These are phyloP conservation scores for Nautilus pompilius DNA, from an alignment of 1,140 invertebrate genomes.

Conservation along the genomic window DNA sequence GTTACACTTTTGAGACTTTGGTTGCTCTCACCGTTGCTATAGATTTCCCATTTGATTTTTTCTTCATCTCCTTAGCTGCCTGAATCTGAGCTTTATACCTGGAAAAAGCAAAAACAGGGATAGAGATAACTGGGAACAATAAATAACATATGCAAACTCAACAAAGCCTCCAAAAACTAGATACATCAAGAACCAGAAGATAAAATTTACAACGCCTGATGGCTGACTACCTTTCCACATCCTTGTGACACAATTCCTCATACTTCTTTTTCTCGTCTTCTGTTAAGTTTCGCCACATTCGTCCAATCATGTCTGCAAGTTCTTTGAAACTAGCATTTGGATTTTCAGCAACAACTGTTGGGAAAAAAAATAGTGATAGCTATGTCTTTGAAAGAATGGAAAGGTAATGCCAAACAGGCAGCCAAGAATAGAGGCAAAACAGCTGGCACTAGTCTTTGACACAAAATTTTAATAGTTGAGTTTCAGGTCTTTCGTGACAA, in stretches of 20 bases:
- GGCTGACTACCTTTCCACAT: slow-evolving; percentile 1
- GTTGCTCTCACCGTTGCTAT: too few species aligned
- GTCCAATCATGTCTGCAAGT: slow-evolving; percentile 13
- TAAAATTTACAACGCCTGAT: neutral
- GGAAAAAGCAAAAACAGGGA: neutral
- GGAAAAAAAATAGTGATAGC: too few species aligned
- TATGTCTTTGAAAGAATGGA: too few species aligned
- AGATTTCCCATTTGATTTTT: too few species aligned
- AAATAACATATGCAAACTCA: neutral
- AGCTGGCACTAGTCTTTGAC: too few species aligned
- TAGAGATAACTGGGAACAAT: neutral
- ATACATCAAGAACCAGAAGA: neutral
- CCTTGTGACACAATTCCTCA: neutral
- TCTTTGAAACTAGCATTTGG: slow-evolving; percentile 19
- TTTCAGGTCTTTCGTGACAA: too few species aligned
- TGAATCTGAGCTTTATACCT: neutral
- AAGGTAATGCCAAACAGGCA: too few species aligned
- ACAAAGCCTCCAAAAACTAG: neutral
- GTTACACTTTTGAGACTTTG: too few species aligned
- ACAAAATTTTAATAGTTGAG: too few species aligned
- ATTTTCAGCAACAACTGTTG: slow-evolving; percentile 21
- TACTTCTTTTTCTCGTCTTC: slow-evolving; percentile 16
- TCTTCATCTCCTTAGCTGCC: neutral
- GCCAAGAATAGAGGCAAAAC: too few species aligned
- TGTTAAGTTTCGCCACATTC: slow-evolving; percentile 17